Evolutionary conservation across 1,140 invertebrate genomes (phyloP), one percentile per base, ranked within the genome.

Genomic region (Eurosta solidaginis): DNA sequence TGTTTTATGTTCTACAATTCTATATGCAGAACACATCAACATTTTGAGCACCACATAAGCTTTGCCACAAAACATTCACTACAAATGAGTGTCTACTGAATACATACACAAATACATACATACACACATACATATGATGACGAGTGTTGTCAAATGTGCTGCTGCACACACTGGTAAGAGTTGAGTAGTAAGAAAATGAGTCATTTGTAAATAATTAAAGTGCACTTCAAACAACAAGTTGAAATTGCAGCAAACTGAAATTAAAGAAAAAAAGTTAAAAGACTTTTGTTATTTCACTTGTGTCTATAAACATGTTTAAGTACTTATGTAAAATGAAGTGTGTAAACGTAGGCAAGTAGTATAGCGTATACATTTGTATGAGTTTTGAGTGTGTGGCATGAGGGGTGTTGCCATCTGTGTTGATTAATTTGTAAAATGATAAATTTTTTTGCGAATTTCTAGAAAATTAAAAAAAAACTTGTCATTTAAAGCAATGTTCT

Each of bases 171-270:
- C n/a, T n/a, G n/a, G n/a, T n/a, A n/a, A n/a, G n/a, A n/a, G 27
- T 68, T 17, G n/a, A 33, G 59, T 7, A 33, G 36, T 29, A 42
- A 68, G 59, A 68, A 68, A 68, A 5, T 68, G 29, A 68, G 59
- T 68, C 59, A 68, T 40, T 68, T 68, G 59, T 68, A 68, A 68
- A 68, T 68, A 68, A 68, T 68, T 68, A 68, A 68, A 68, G 59
- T 68, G 59, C 33, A 68, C 59, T 68, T 68, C 36, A 68, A 68
- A 68, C 59, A 68, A 68, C 59, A 33, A 68, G 59, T 40, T 68
- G 59, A 36, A n/a, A 33, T 20, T 36, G 33, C 59, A n/a, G n/a
- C n/a, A 10, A 68, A 68, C 5, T 68, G 59, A 68, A 68, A 68
- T 68, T n/a, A n/a, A n/a, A n/a, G n/a, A n/a, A n/a, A n/a, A 68